phyloP scores from a whole-genome alignment of 2,888 invertebrate species.

The Trachelus iudaicus region DNA sequence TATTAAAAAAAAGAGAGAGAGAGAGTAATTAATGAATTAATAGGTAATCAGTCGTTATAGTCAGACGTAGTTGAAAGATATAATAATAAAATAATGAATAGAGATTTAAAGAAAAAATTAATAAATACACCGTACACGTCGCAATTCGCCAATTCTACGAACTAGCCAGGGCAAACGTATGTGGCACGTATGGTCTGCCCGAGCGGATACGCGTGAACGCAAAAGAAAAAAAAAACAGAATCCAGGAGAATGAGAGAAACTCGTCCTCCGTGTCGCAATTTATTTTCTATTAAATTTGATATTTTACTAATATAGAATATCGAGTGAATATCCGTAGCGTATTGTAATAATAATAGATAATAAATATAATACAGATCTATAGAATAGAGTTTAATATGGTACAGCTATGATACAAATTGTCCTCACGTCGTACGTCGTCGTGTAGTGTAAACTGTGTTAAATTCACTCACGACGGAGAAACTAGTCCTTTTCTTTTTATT shows the following conservation, averaged over 20 bases:
- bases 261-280: constrained; percentile 44
- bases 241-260: neutral
- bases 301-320: constrained; percentile 63
- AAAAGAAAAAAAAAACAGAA: neutral
- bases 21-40: constrained; percentile 32
- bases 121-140: neutral
- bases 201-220: neutral
- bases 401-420: constrained; percentile 63
- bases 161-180: neutral
- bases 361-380: constrained; percentile 65
- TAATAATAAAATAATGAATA: constrained; percentile 15
- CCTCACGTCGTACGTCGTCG: constrained; percentile 23
- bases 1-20: constrained; percentile 22
- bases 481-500: constrained; percentile 9
- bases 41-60: constrained; percentile 13
- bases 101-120: neutral
- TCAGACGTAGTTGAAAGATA: constrained; percentile 14
- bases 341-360: constrained; percentile 51
- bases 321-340: constrained; percentile 60
- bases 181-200: neutral
- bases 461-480: neutral
- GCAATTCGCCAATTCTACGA: neutral
- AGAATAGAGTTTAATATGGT: constrained; percentile 62
- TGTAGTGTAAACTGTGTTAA: neutral
- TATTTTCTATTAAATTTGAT: constrained; percentile 63